Percentiles rank a stretch among this genome's conserved stretches.
These are phyloP conservation scores for Coenonympha arcania DNA, from an alignment of 2,888 invertebrate species.

Conservation along the genomic window DNA sequence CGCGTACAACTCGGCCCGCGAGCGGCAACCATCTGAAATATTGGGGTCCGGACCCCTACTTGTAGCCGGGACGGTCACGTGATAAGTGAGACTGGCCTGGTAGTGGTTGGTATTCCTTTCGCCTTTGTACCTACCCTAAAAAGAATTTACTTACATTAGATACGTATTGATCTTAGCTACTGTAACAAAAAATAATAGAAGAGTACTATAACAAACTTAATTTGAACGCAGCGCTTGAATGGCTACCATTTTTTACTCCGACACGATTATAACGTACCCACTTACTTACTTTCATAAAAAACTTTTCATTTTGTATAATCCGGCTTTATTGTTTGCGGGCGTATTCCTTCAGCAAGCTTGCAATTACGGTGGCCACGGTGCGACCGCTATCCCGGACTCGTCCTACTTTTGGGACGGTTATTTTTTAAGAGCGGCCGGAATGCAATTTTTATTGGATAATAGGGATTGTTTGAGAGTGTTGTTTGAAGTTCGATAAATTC, in stretches of 20 bases:
- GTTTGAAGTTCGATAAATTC: neutral
- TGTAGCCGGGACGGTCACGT: too few species aligned
- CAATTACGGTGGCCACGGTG: conserved; percentile 6
- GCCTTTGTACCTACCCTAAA: too few species aligned
- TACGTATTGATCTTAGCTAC: too few species aligned
- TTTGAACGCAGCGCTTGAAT: neutral
- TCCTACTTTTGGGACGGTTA: conserved; percentile 2
- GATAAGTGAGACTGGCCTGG: too few species aligned
- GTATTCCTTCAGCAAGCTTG: conserved; percentile 17
- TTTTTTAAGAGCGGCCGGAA: conserved; percentile 1
- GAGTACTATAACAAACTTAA: neutral
- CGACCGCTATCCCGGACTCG: neutral
- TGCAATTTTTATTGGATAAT: neutral
- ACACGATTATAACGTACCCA: conserved; percentile 15
- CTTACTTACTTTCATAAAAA: conserved; percentile 17
- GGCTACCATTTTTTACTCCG: neutral
- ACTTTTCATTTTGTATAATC: conserved; percentile 23
- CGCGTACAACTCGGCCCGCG: too few species aligned
- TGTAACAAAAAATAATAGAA: too few species aligned
- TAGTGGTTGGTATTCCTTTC: too few species aligned
- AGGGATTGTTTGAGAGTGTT: conserved; percentile 2
- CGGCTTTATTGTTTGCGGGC: conserved; percentile 21
- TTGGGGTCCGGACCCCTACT: too few species aligned
- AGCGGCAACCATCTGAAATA: too few species aligned
- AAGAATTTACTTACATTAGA: too few species aligned